Conservation (phyloP, 35 echinoderm and acorn worm species). For the Acanthaster planci region DNA sequence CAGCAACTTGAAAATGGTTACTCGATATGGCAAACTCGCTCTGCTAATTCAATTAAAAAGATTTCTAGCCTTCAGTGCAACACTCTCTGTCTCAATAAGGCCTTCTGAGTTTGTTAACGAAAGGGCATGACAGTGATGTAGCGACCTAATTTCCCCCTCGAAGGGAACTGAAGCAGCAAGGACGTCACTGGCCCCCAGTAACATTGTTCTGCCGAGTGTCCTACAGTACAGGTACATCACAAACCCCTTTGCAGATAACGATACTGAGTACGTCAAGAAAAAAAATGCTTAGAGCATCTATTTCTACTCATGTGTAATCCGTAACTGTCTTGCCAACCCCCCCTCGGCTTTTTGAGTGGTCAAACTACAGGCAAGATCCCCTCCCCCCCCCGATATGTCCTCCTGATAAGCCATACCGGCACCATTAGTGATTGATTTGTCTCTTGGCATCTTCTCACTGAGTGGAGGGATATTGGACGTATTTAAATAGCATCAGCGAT, state of each 20-base stretch:
- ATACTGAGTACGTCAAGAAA: not conserved
- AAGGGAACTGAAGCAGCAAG: not conserved
- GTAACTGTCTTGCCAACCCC: no score
- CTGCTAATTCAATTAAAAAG: no score
- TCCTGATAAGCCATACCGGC: not conserved
- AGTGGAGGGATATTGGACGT: not conserved
- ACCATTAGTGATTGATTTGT: constrained; percentile 18
- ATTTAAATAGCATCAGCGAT: not conserved
- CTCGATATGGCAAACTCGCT: no score
- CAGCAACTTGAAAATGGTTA: no score
- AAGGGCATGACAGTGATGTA: no score
- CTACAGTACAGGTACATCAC: not conserved
- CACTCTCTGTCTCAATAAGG: no score
- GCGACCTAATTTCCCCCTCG: not conserved
- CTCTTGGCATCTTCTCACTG: not conserved
- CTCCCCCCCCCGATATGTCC: not conserved
- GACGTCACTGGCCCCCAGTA: not conserved
- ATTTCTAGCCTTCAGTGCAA: no score
- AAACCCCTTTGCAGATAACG: not conserved
- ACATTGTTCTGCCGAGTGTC: not conserved
- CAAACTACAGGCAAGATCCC: no score
- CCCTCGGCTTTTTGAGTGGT: no score
- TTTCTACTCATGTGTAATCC: no score
- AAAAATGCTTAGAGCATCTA: no score
- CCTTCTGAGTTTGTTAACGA: no score